These are phyloP conservation scores for Alouatta palliata DNA, from an alignment of 2,113 vertebrate species.

Conservation along the genomic window DNA sequence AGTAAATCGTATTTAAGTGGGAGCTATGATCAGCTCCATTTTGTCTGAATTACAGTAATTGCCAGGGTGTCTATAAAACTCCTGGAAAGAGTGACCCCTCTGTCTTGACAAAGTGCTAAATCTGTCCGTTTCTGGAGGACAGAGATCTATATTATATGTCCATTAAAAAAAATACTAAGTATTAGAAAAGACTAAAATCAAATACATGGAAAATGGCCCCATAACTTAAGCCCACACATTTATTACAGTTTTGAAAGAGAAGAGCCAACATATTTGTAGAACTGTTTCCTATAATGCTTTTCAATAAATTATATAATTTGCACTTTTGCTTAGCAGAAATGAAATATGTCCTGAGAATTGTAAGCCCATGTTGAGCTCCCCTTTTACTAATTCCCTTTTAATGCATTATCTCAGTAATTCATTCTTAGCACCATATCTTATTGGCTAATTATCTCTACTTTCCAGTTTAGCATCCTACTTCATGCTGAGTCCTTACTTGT, in stretches of 20 bases:
- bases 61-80: slow-evolving; percentile 27
- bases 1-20: slow-evolving; percentile 33
- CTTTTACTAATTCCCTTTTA: background rate
- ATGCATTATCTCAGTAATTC: background rate
- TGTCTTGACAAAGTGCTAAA: background rate
- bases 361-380: background rate
- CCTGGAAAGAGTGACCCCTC: background rate
- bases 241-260: slow-evolving; percentile 44
- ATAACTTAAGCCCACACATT: background rate
- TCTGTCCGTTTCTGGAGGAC: slow-evolving; percentile 23
- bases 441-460: slow-evolving; percentile 2
- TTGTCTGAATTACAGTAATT: slow-evolving; percentile 36
- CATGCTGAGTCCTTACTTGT: background rate
- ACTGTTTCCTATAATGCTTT: slow-evolving; percentile 29
- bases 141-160: slow-evolving; percentile 2
- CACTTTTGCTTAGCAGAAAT: background rate
- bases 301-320: background rate
- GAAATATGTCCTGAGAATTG: background rate
- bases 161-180: background rate
- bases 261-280: background rate
- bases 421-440: background rate
- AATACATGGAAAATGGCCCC: slow-evolving; percentile 1
- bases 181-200: slow-evolving; percentile 52
- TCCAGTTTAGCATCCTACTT: background rate
- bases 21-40: slow-evolving; percentile 21